A percentile compares a stretch with the other conserved stretches of the same genome.
Conservation (phyloP, 2,888 invertebrate genomes). For the Hemaris fuciformis region DNA sequence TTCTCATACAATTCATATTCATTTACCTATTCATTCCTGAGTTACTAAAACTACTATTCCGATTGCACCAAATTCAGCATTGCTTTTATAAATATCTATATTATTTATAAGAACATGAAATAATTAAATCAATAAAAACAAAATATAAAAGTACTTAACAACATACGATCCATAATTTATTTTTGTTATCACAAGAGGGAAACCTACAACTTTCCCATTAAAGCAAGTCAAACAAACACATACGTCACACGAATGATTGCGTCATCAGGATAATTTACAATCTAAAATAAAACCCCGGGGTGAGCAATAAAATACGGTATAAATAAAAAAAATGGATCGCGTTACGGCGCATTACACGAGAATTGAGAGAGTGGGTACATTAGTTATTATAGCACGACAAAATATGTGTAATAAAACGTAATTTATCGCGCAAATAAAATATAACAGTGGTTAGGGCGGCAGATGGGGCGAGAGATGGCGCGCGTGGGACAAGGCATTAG, state of each 20-base stretch:
- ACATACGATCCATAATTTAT: neutral
- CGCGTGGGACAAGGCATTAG: conserved; percentile 29
- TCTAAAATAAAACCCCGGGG: conserved; percentile 39
- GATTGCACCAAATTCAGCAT: too few species aligned
- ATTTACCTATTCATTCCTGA: too few species aligned
- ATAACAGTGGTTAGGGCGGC: conserved; percentile 80
- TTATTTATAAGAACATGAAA: too few species aligned
- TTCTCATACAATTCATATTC: too few species aligned
- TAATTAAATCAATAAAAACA: neutral
- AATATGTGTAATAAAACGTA: conserved; percentile 82
- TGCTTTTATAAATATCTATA: too few species aligned
- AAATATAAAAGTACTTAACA: too few species aligned
- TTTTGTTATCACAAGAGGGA: neutral
- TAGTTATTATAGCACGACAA: conserved; percentile 83
- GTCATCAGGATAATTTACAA: conserved; percentile 10
- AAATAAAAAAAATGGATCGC: conserved; percentile 65
- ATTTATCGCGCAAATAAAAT: conserved; percentile 82
- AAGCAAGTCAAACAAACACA: neutral
- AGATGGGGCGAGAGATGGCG: conserved; percentile 68
- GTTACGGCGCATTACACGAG: conserved; percentile 76
- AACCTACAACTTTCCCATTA: neutral
- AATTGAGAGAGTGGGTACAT: conserved; percentile 80
- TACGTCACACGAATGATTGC: conserved; percentile 24
- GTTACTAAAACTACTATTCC: too few species aligned
- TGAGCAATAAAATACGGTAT: conserved; percentile 60